Evolutionary conservation across 2,797 vertebrate species (phyloP).

Genomic region (Vireo griseus): DNA sequence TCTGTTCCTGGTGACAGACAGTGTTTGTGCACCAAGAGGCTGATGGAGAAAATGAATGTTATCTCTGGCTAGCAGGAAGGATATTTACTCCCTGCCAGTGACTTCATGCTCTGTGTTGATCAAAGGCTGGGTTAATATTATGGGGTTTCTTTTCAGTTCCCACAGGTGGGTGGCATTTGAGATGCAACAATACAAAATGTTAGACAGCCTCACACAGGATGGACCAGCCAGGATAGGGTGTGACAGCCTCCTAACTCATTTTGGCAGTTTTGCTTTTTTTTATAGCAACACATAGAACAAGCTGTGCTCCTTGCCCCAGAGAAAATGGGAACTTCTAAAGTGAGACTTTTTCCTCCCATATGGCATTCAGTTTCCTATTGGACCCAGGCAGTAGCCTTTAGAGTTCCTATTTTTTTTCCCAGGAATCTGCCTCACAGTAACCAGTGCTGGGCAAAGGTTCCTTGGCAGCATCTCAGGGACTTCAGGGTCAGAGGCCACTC

Average conservation of each 20-base stretch:
- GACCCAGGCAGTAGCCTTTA: background rate
- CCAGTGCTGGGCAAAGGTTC: background rate
- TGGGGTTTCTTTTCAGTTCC: background rate
- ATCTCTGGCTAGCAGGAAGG: background rate
- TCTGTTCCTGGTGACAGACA: background rate
- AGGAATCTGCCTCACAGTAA: background rate
- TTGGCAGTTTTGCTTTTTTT: background rate
- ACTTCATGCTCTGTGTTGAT: background rate
- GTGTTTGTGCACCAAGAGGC: background rate
- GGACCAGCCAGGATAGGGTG: background rate
- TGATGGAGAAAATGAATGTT: background rate
- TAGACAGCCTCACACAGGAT: background rate
- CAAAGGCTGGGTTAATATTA: background rate
- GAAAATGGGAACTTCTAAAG: background rate
- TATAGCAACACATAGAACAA: slow-evolving; percentile 6
- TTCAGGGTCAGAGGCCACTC: background rate
- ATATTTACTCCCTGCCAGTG: background rate
- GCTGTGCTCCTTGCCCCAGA: background rate
- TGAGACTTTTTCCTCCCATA: background rate
- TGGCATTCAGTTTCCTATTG: background rate
- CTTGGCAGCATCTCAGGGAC: background rate
- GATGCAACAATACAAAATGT: background rate
- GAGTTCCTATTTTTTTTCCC: background rate
- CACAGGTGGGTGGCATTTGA: background rate
- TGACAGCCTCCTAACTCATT: background rate